A percentile compares a stretch with the other conserved stretches of the same genome.
Evolutionary conservation across 2,113 vertebrate species (phyloP).

Genomic region (Crotalus tigris): DNA sequence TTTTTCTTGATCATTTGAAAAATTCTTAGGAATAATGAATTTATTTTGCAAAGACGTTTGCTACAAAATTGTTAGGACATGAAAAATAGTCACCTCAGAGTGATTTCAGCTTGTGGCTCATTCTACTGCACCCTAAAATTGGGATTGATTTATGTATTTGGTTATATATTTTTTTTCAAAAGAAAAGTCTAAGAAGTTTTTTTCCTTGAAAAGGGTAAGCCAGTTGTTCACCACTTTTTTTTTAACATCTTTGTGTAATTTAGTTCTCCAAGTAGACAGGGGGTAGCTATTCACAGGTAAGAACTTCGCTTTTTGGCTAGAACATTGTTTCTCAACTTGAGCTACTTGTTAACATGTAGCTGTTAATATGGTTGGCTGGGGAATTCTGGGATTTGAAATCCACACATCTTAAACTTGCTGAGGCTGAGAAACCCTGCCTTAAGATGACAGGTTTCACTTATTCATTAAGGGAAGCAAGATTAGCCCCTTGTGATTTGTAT

Average conservation of each 20-base stretch:
- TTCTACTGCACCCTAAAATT: accelerated
- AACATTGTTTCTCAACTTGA: background rate
- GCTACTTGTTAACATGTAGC: background rate
- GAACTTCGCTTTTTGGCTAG: background rate
- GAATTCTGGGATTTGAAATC: background rate
- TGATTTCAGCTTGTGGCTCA: background rate
- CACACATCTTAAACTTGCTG: background rate
- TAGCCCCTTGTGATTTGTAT: background rate
- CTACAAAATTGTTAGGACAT: background rate
- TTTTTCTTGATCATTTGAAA: background rate
- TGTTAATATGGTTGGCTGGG: background rate
- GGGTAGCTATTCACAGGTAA: background rate
- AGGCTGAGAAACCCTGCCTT: background rate
- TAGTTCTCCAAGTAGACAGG: background rate
- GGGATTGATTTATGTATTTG: background rate
- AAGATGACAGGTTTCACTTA: background rate
- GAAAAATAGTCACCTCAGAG: background rate
- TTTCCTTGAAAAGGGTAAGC: conserved; percentile 20
- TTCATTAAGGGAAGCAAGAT: background rate
- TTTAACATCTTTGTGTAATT: background rate
- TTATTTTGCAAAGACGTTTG: background rate
- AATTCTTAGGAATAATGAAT: background rate
- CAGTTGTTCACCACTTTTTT: background rate
- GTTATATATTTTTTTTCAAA: conserved; percentile 17
- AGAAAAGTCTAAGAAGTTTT: conserved; percentile 13